Conservation (phyloP, 2,888 invertebrate genomes). For the Hypolimnas misippus region DNA sequence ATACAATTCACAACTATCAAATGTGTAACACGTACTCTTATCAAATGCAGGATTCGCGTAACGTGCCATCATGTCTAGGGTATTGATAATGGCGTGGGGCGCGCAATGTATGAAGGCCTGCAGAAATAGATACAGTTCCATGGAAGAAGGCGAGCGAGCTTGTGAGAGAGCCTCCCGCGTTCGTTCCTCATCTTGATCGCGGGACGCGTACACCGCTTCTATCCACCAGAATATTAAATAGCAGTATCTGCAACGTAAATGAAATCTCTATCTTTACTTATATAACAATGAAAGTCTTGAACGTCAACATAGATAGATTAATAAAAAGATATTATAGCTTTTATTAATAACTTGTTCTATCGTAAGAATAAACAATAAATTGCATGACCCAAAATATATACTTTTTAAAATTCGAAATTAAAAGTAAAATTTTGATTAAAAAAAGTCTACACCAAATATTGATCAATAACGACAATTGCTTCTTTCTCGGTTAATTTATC, state of each 20-base stretch:
- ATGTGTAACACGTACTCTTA: constrained; percentile 80
- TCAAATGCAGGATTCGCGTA: constrained; percentile 83
- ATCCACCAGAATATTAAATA: constrained; percentile 90
- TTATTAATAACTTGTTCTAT: too few relatives aligned
- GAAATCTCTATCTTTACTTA: constrained; percentile 10
- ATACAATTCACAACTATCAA: not conserved
- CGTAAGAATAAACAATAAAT: too few relatives aligned
- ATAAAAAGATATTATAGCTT: too few relatives aligned
- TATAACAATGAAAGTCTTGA: constrained; percentile 15
- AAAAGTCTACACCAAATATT: too few relatives aligned
- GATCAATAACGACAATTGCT: too few relatives aligned
- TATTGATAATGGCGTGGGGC: constrained; percentile 86
- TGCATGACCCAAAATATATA: too few relatives aligned
- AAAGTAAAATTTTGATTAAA: too few relatives aligned
- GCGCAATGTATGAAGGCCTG: constrained; percentile 91
- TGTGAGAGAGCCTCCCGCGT: constrained; percentile 84
- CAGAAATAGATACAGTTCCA: constrained; percentile 90
- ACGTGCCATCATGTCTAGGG: constrained; percentile 84
- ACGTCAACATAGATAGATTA: not conserved
- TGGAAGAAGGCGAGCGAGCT: constrained; percentile 86
- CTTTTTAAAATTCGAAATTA: too few relatives aligned
- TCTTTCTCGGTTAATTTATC: too few relatives aligned
- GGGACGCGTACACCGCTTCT: constrained; percentile 86
- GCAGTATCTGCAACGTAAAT: constrained; percentile 82
- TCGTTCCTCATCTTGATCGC: constrained; percentile 81